Conservation (phyloP, 2,888 invertebrate species). For the Tipula helvola region DNA sequence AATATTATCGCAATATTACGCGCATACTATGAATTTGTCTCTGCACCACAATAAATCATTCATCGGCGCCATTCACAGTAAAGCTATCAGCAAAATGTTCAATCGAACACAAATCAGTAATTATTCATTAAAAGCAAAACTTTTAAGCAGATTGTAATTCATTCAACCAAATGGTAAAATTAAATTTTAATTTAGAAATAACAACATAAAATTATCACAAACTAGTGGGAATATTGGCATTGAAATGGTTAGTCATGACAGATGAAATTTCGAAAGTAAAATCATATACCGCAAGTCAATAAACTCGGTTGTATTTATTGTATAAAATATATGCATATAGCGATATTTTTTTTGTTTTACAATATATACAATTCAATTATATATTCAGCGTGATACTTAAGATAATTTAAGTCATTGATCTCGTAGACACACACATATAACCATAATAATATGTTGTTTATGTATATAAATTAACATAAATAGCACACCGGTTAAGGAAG, state of each 20-base stretch:
- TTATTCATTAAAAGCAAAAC: not conserved
- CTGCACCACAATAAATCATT: not conserved
- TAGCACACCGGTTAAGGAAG: not conserved
- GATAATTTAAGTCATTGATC: not conserved
- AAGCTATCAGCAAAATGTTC: not conserved
- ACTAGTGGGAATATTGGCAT: not conserved
- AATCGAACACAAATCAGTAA: not conserved
- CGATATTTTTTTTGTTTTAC: not conserved
- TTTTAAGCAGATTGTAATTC: not conserved
- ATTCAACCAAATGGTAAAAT: not conserved
- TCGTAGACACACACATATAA: not conserved
- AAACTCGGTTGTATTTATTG: not conserved
- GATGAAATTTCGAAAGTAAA: slow-evolving; percentile 4
- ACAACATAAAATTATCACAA: not conserved
- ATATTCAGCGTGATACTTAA: not conserved
- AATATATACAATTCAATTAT: not conserved
- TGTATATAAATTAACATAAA: not conserved
- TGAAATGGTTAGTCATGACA: not conserved
- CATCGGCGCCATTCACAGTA: not conserved
- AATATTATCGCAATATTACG: no score
- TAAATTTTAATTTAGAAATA: not conserved
- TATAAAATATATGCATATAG: not conserved
- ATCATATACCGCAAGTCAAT: not conserved
- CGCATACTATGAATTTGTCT: no score
- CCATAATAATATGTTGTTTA: not conserved